A percentile compares a stretch with the other conserved stretches of the same genome.
phyloP scores from a whole-genome alignment of 2,113 vertebrate species.

The Meleagris gallopavo region DNA sequence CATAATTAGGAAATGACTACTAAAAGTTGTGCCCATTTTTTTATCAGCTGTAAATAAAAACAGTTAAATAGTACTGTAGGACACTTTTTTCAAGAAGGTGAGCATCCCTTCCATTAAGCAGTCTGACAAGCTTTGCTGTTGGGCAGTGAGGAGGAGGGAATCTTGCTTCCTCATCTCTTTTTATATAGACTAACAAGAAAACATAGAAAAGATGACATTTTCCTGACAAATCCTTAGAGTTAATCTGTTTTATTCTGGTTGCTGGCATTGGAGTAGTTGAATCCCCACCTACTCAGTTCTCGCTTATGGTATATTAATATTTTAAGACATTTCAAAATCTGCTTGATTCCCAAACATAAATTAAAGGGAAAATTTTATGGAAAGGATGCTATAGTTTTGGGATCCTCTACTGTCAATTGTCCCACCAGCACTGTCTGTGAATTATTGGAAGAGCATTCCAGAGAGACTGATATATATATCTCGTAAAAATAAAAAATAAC shows the following conservation, averaged over 20 bases:
- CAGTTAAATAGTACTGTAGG: neutral
- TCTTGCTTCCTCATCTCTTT: neutral
- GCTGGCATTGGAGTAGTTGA: slow-evolving; percentile 10
- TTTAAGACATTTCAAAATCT: slow-evolving; percentile 53
- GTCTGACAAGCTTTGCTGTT: neutral
- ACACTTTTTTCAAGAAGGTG: neutral
- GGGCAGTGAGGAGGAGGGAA: neutral
- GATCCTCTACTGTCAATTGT: neutral
- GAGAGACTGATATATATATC: neutral
- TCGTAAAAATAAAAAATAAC: neutral
- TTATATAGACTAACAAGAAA: slow-evolving; percentile 17
- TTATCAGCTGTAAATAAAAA: neutral
- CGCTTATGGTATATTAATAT: slow-evolving; percentile 35
- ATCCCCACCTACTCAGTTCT: slow-evolving; percentile 25
- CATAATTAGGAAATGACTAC: neutral
- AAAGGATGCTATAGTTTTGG: neutral
- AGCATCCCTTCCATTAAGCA: neutral
- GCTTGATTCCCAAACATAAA: slow-evolving; percentile 12
- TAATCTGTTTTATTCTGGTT: slow-evolving; percentile 40
- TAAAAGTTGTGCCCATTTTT: neutral
- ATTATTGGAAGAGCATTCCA: neutral
- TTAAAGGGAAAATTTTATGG: neutral
- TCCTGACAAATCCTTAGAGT: slow-evolving; percentile 26
- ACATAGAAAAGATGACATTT: slow-evolving; percentile 17
- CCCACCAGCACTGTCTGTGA: neutral